These are phyloP conservation scores for Eledona agricola DNA, from an alignment of 2,888 invertebrate species.

Conservation along the genomic window DNA sequence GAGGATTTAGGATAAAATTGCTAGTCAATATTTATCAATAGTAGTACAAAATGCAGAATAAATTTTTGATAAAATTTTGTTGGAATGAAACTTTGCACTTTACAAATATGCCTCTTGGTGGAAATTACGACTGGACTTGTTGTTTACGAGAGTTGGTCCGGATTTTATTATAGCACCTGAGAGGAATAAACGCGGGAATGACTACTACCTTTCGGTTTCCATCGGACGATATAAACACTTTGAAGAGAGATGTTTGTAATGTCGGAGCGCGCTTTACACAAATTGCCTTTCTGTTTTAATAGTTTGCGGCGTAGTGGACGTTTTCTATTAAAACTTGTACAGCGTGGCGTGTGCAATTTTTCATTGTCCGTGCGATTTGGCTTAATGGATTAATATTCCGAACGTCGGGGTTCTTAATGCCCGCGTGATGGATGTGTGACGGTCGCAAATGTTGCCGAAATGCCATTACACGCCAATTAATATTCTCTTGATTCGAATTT, in stretches of 20 bases:
- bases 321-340: no score
- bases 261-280: conserved; percentile 8
- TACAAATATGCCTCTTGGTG: no score
- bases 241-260: conserved; percentile 3
- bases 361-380: no score
- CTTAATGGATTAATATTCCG: conserved; percentile 14
- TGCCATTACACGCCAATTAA: conserved; percentile 56
- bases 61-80: no score
- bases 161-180: conserved; percentile 1
- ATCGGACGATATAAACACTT: conserved; percentile 14
- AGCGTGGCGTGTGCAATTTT: no score
- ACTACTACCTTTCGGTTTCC: conserved; percentile 8
- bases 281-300: conserved; percentile 27
- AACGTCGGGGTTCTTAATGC: conserved; percentile 15
- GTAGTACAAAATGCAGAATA: no score
- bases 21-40: no score
- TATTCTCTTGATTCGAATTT: conserved; percentile 57
- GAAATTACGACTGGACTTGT: no score
- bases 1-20: no score
- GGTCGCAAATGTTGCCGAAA: conserved; percentile 53
- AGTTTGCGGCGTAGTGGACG: conserved; percentile 16
- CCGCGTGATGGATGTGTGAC: conserved; percentile 34
- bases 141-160: background rate
- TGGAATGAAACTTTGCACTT: no score
- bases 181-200: conserved; percentile 2